These are phyloP conservation scores for Digitonthophagus gazella DNA, from an alignment of 2,888 invertebrate species.

Conservation along the genomic window DNA sequence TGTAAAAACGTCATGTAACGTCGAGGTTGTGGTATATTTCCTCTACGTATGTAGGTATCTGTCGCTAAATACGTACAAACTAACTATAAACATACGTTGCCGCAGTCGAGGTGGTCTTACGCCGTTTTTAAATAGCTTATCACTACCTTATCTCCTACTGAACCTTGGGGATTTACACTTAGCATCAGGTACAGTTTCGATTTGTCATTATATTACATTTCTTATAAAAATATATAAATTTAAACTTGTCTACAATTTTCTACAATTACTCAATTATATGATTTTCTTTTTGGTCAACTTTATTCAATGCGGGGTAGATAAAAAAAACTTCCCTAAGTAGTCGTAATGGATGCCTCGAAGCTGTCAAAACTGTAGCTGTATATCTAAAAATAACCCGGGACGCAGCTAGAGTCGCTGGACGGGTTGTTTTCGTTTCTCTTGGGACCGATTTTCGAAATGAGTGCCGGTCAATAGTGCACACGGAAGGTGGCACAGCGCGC, in stretches of 20 bases:
- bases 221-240: not conserved
- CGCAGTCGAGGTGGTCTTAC: not conserved
- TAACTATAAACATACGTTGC: not conserved
- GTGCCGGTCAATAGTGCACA: slow-evolving; percentile 6
- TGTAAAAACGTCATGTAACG: too few species aligned
- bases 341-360: too few species aligned
- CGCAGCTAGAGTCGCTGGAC: not conserved
- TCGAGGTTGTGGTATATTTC: not conserved
- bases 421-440: not conserved
- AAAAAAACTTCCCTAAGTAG: too few species aligned
- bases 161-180: not conserved
- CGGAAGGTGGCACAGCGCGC: not conserved
- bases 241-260: too few species aligned
- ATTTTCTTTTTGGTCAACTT: too few species aligned
- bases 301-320: too few species aligned
- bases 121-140: not conserved
- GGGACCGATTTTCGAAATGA: not conserved
- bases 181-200: not conserved
- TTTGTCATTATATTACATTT: not conserved
- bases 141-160: not conserved
- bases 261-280: too few species aligned
- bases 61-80: not conserved
- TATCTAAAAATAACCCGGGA: not conserved
- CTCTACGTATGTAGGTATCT: not conserved
- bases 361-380: not conserved